phyloP scores from a whole-genome alignment of 2,797 vertebrate species.

The Scomberomorus guttatus region DNA sequence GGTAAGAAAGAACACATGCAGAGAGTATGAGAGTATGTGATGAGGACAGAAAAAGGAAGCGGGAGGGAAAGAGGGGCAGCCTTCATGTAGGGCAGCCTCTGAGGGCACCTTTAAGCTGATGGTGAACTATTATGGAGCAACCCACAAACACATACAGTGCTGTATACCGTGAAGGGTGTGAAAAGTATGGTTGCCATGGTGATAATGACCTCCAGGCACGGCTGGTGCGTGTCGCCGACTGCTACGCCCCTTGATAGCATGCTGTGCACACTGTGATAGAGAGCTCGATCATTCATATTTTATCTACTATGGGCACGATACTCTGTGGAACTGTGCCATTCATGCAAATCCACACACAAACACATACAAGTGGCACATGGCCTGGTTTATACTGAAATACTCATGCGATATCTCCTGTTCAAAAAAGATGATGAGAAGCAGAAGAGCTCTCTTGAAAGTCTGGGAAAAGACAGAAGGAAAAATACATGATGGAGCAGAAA shows the following conservation, averaged over 20 bases:
- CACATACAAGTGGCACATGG: constrained; percentile 20
- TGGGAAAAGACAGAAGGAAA: not conserved
- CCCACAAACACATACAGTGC: constrained; percentile 36
- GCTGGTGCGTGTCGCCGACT: constrained; percentile 47
- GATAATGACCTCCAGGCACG: constrained; percentile 60
- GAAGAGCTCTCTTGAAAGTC: not conserved
- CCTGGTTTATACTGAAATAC: constrained; percentile 15
- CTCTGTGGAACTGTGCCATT: constrained; percentile 63
- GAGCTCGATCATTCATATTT: constrained; percentile 68
- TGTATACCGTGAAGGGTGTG: constrained; percentile 52
- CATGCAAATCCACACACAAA: constrained; percentile 53
- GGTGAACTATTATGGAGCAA: constrained; percentile 46
- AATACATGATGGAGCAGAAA: not conserved
- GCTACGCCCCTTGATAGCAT: constrained; percentile 6
- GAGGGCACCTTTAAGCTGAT: constrained; percentile 32
- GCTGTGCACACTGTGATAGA: constrained; percentile 37
- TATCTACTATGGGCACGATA: constrained; percentile 54
- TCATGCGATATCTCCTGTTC: not conserved
- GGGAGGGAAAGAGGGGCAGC: not conserved
- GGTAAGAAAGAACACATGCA: not conserved
- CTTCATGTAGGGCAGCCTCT: constrained; percentile 37
- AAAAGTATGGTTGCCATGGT: constrained; percentile 75
- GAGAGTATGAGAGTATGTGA: not conserved
- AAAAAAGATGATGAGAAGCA: not conserved
- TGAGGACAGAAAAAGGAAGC: not conserved